phyloP scores from a whole-genome alignment of 1,140 invertebrate genomes.

The Halesus radiatus region DNA sequence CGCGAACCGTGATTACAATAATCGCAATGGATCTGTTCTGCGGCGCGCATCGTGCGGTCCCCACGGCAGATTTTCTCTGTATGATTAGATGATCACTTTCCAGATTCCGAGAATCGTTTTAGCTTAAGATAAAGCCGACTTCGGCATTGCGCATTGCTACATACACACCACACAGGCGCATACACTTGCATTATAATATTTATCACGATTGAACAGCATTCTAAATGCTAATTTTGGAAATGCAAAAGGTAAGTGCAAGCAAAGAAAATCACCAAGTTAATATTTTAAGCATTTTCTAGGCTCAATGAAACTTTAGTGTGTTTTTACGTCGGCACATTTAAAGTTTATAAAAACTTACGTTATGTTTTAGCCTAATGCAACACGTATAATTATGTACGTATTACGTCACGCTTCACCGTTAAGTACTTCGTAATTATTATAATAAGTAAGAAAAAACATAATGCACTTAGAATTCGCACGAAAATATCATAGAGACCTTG shows the following conservation, averaged over 20 bases:
- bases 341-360: no score
- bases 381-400: neutral
- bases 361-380: no score
- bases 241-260: no score
- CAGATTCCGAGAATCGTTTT: constrained; percentile 24
- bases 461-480: constrained; percentile 14
- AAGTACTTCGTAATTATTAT: constrained; percentile 6
- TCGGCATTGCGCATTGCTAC: neutral
- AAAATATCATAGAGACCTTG: constrained; percentile 22
- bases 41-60: constrained; percentile 24
- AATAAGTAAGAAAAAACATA: constrained; percentile 24
- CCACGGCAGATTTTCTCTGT: constrained; percentile 4
- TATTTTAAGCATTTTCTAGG: no score
- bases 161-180: no score
- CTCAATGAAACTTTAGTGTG: no score
- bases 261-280: no score
- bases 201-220: no score
- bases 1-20: constrained; percentile 35
- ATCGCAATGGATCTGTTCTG: constrained; percentile 24
- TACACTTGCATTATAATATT: no score
- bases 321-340: no score
- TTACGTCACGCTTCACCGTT: constrained; percentile 16
- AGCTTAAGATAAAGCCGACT: neutral
- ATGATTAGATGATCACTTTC: constrained; percentile 31
- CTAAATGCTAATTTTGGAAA: no score